Percentiles rank a stretch among this genome's conserved stretches.
phyloP scores from a whole-genome alignment of 1,140 invertebrate genomes.

The Drosophila ficusphila region DNA sequence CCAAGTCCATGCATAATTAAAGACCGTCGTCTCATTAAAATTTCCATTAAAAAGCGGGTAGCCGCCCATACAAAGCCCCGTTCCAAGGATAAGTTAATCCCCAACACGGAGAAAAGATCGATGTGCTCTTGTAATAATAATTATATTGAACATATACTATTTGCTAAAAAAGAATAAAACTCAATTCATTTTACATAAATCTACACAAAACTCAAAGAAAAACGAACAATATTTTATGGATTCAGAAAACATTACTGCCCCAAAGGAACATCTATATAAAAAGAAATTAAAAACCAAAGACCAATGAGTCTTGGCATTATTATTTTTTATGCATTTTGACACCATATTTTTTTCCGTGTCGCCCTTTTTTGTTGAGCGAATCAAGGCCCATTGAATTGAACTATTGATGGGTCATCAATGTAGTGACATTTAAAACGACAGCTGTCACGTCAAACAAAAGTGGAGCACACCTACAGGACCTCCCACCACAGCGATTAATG shows the following conservation, averaged over 20 bases:
- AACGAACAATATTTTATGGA: too few relatives aligned
- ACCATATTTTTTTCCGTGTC: background rate
- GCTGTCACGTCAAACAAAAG: constrained; percentile 41
- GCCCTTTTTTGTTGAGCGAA: background rate
- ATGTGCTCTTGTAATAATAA: background rate
- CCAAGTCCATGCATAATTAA: constrained; percentile 70
- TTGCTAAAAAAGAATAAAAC: too few relatives aligned
- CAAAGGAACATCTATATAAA: too few relatives aligned
- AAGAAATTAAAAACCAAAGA: too few relatives aligned
- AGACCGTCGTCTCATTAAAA: constrained; percentile 71
- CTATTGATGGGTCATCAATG: constrained; percentile 20
- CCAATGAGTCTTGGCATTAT: too few relatives aligned
- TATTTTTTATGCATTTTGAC: too few relatives aligned
- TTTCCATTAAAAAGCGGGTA: constrained; percentile 76
- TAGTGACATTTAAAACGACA: constrained; percentile 63
- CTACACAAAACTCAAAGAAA: too few relatives aligned
- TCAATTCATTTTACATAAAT: too few relatives aligned
- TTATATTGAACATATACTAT: too few relatives aligned
- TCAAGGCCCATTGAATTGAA: background rate
- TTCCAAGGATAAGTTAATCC: constrained; percentile 22
- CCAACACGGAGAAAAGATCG: background rate
- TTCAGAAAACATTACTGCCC: too few relatives aligned
- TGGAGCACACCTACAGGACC: background rate
- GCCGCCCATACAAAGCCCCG: constrained; percentile 8
- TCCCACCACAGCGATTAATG: constrained; percentile 43